Evolutionary conservation across 2,888 invertebrate genomes (phyloP).

Genomic region (Leptinotarsa tumamoca): DNA sequence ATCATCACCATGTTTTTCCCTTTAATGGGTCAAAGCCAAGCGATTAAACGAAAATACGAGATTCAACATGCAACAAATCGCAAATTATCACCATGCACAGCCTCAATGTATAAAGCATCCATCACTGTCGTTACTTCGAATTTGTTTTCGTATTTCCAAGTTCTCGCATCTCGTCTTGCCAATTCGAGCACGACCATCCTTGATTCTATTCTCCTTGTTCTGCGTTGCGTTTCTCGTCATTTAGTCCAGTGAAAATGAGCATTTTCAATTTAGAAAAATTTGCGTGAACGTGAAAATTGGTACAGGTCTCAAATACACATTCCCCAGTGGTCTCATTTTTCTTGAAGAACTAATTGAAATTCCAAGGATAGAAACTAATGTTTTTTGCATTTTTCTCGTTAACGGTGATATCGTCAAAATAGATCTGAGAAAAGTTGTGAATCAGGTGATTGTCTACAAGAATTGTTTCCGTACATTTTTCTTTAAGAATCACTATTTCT

Average conservation of each 20-base stretch:
- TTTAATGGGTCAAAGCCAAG: conserved; percentile 8
- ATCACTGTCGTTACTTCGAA: neutral
- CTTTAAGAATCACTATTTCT: too few species aligned
- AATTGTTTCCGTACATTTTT: too few species aligned
- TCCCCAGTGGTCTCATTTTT: too few species aligned
- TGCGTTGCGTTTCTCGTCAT: conserved; percentile 6
- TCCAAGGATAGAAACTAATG: too few species aligned
- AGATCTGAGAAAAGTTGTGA: too few species aligned
- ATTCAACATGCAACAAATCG: neutral
- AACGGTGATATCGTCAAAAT: too few species aligned
- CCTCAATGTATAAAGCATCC: neutral
- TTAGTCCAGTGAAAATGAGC: neutral
- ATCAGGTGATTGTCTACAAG: too few species aligned
- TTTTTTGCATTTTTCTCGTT: too few species aligned
- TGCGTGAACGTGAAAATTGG: too few species aligned
- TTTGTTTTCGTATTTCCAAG: neutral
- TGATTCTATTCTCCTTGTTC: conserved; percentile 17
- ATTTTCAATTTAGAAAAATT: too few species aligned
- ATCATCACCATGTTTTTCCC: neutral
- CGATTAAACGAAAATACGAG: neutral
- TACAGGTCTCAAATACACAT: too few species aligned
- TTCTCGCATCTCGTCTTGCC: conserved; percentile 18
- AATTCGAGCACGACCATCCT: conserved; percentile 25
- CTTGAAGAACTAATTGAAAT: too few species aligned
- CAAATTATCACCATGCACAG: neutral